phyloP scores from a whole-genome alignment of 2,113 vertebrate species.

The Theropithecus gelada region DNA sequence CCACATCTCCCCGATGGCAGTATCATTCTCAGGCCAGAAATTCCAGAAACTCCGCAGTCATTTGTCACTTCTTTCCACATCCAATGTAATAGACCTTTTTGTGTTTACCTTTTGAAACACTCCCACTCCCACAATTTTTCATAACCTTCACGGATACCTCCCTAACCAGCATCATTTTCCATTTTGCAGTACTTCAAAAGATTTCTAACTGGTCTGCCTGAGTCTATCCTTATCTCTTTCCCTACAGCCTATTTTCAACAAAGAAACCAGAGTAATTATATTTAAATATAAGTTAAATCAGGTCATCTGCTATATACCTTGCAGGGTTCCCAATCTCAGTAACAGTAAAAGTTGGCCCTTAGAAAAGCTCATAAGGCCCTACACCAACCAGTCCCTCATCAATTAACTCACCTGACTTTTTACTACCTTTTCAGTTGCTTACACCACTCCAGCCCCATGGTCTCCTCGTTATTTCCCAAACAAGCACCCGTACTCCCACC shows the following conservation, averaged over 20 bases:
- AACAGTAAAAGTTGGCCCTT: background rate
- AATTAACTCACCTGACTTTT: background rate
- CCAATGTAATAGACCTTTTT: background rate
- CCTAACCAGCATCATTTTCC: background rate
- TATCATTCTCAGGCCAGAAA: background rate
- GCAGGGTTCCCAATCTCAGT: background rate
- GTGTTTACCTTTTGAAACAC: background rate
- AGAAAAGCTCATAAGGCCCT: background rate
- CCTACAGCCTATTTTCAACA: background rate
- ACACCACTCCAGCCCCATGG: too few species aligned
- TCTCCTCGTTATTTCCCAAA: background rate
- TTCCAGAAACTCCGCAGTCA: background rate
- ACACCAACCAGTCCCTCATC: background rate
- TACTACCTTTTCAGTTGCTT: background rate
- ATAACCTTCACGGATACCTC: background rate
- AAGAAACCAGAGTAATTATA: background rate
- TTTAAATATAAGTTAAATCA: slow-evolving; percentile 25
- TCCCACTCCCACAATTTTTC: background rate
- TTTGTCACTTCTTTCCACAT: background rate
- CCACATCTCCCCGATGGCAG: background rate
- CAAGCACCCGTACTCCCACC: background rate
- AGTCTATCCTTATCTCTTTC: background rate
- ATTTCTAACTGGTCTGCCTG: background rate
- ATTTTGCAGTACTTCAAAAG: background rate
- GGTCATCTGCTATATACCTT: background rate